These are phyloP conservation scores for Acronicta psi DNA, from an alignment of 2,888 invertebrate genomes.

Conservation along the genomic window DNA sequence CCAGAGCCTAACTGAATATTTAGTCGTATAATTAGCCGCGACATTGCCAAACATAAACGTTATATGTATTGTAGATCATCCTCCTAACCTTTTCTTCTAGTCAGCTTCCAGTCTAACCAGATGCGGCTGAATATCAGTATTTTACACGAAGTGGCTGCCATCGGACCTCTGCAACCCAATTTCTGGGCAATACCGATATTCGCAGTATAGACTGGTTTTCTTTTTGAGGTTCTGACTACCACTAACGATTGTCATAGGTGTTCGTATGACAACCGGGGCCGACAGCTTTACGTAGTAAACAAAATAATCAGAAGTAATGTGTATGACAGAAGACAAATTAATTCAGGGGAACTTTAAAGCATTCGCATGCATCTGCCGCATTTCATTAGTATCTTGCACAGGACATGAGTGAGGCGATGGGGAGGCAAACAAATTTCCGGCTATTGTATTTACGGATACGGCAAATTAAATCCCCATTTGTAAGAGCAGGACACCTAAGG, in stretches of 20 bases:
- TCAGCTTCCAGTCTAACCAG: too few relatives aligned
- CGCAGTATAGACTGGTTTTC: too few relatives aligned
- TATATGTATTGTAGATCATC: neutral
- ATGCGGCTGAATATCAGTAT: too few relatives aligned
- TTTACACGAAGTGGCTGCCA: too few relatives aligned
- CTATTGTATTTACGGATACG: constrained; percentile 82
- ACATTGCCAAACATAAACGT: constrained; percentile 23
- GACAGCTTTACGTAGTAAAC: constrained; percentile 3
- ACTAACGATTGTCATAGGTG: too few relatives aligned
- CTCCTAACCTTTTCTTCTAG: too few relatives aligned
- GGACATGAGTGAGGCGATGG: constrained; percentile 64
- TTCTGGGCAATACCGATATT: too few relatives aligned
- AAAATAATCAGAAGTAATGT: constrained; percentile 11
- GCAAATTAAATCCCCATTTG: constrained; percentile 86
- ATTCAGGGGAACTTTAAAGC: constrained; percentile 21
- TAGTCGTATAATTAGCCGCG: constrained; percentile 51
- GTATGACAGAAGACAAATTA: neutral
- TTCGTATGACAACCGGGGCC: too few relatives aligned
- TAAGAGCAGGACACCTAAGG: constrained; percentile 73
- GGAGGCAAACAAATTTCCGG: constrained; percentile 73
- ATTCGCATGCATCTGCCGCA: constrained; percentile 18
- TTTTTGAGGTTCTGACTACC: too few relatives aligned
- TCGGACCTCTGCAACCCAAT: too few relatives aligned
- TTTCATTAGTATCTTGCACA: constrained; percentile 58
- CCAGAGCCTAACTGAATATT: constrained; percentile 55